Base-by-base conservation (phyloP, 1,140 invertebrate genomes). In the Pteromalus puparum region DNA sequence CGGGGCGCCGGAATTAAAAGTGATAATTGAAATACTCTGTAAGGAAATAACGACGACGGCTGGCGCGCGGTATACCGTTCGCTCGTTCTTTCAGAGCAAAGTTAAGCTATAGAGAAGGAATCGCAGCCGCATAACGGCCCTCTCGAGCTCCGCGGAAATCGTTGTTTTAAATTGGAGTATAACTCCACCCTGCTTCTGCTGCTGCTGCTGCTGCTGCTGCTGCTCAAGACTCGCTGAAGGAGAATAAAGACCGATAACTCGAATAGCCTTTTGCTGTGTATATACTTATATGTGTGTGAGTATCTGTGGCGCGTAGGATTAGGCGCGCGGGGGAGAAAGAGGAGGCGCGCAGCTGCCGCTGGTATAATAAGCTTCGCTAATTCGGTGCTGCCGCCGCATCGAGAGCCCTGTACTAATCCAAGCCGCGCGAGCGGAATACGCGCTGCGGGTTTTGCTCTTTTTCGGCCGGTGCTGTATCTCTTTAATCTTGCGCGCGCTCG, bases 301-400 rank as follows among this genome's bases (percentile, higher is more conserved):
- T 18, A n/a, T 70, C 0, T 70, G 26, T 28, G 68, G 18, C 30
- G 72, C 13, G 13, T 4, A 30, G 13, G 70, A 34, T 34, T 68
- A 68, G 38, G 18, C 9, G 72, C 18, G 13, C 18, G 15, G 18
- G 73, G 34, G 73, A 21, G 73, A 18, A 2, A 38, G 72, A 73
- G 30, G 74, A 10, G 7, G 76, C 26, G 10, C 77, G 30, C 77
- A 80, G 79, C 79, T 70, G 79, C 79, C 79, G 67, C 79, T 38
- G 38, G 79, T 72, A 81, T 81, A 81, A 81, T 81, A 81, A 81
- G 79, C 79, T 81, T 38, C 79, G 79, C 79, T 81, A 81, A 81
- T 81, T 81, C 79, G 38, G 67, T 72, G 77, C 26, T 18, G 28
- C 53, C 53, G 18, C 53, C 42, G 38, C 18, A n/a, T 75, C 42